Base-by-base conservation (phyloP, 1,140 invertebrate genomes). In the Anoplophora glabripennis region DNA sequence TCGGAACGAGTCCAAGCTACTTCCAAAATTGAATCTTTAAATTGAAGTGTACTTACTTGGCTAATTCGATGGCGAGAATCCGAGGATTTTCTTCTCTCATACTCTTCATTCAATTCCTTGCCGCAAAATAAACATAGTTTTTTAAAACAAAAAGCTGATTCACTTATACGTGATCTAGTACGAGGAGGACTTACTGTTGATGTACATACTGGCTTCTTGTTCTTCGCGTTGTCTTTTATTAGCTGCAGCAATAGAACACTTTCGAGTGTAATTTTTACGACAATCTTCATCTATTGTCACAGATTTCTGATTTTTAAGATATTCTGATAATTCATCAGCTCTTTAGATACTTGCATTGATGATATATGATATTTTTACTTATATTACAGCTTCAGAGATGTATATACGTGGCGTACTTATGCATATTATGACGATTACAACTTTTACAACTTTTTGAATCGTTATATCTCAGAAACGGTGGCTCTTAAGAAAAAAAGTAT, bases 211-310 rank as follows among this genome's bases (percentile, higher is more conserved):
- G 37, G 54, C 53, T 64, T 61, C 36, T 57, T 64, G 12, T 51
- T 57, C n/a, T 44, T 64, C 63, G 41, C 18, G 54, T 52, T 61
- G 14, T 64, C 44, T 63, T 59, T 57, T 57, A 51, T 36, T 61
- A 53, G 42, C 66, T 57, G 56, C 63, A 63, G 49, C 55, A 59
- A 59, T 67, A 60, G 52, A 54, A 64, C 4, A 45, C 55, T 57
- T 64, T 57, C 58, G n/a, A 17, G 59, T 46, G 21, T 56, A 51
- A 18, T 63, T 53, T 55, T 63, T 58, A 63, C 56, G 56, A 48
- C 61, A 59, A 33, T 64, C 21, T 5, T 35, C 33, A 47, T 57
- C 34, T 3, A 57, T 57, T 48, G 34, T 57, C 35, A 57, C 36
- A 57, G 33, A 57, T 57, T 57, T 57, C 46, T 10, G 41, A 4